Evolutionary conservation across 2,113 vertebrate genomes (phyloP), one percentile per base, ranked within the genome.

Genomic region (Pycnonotus jocosus): DNA sequence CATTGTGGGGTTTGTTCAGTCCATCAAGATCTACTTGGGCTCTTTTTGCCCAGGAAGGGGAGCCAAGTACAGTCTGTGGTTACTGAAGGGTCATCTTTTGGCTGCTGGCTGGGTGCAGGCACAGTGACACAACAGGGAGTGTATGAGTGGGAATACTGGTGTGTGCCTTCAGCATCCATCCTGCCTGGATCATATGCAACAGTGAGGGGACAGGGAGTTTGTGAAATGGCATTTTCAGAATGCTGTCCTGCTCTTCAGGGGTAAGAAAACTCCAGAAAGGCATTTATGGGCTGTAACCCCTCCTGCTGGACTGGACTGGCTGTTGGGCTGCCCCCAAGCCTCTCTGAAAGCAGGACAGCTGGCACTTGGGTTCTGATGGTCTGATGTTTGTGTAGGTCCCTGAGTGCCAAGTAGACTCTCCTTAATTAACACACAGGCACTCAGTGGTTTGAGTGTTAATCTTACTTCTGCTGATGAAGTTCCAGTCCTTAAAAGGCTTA

Each of bases 81-180:
- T 51, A 31, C 3, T 21, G 31, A 18, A 14, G 2, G 6, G 44
- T 51, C 5, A 0, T 16, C 1, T n/a, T 77, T 30, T 69, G 71
- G 47, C 16, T 62, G n/a, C 6, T 61, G 79, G 24, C 30, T 76
- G 71, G 10, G n/a, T 53, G 72, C 54, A 76, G 70, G 47, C 14
- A 5, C 5, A 5, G 58, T 44, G 66, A 54, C 47, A 51, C 11
- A 20, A 31, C 40, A 25, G 0, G 0, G 25, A 8, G 38, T 4
- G 44, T 51, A 44, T 48, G 50, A 61, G 21, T 5, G n/a, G 50
- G 9, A 42, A 2, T 12, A 19, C 12, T 6, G 19, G 10, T 1
- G 20, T n/a, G 6, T 51, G 53, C n/a, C 24, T 56, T 74, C 53
- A 56, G 53, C 19, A 27, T 53, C 37, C 25, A 33, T 42, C 44